Conservation (phyloP, 2,888 invertebrate genomes). For the Drosophila limbata region DNA sequence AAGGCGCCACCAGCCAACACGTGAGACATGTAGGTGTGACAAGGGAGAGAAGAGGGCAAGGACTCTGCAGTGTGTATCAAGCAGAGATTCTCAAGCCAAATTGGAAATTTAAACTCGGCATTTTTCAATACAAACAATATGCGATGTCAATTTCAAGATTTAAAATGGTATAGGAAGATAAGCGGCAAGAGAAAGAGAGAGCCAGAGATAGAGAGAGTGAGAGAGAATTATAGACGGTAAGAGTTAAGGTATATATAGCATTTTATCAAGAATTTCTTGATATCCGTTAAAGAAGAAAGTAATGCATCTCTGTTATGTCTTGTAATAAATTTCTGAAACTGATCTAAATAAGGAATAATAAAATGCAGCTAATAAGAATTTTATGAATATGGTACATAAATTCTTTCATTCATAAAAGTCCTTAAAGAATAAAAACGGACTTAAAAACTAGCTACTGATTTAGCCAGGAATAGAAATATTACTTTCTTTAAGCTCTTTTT, state of each 20-base stretch:
- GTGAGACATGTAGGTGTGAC: not conserved
- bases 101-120: conserved; percentile 8
- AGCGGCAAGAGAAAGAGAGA: not conserved
- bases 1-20: conserved; percentile 30
- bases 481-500: conserved; percentile 7
- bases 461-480: not conserved
- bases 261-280: no score
- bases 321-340: no score
- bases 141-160: not conserved
- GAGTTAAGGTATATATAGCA: no score
- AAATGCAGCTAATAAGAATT: no score
- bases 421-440: no score
- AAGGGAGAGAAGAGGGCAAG: not conserved
- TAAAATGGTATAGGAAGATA: no score
- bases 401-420: no score
- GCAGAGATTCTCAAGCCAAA: conserved; percentile 5
- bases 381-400: no score
- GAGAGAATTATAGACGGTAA: no score
- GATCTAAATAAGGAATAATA: no score
- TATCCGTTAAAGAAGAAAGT: no score
- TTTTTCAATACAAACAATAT: conserved; percentile 16
- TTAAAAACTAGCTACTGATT: not conserved
- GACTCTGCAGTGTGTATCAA: not conserved
- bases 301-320: no score
- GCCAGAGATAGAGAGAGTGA: not conserved